Conservation (phyloP, 2,888 invertebrate genomes). For the Cosmopolites sordidus region DNA sequence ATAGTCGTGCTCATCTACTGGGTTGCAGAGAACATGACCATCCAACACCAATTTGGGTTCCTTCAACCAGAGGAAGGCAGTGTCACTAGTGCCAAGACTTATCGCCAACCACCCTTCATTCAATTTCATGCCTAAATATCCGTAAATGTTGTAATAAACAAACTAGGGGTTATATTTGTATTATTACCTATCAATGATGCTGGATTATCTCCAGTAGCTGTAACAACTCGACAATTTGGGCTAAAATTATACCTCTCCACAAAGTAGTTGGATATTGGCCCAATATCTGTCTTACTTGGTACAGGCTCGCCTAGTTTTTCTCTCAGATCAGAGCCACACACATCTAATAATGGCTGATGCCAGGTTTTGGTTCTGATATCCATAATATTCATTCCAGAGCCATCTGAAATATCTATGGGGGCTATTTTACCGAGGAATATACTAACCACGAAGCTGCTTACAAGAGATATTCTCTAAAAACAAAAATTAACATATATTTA, state of each 20-base stretch:
- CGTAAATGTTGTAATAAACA: no score
- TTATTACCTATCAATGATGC: constrained; percentile 74
- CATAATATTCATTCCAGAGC: constrained; percentile 94
- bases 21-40: constrained; percentile 86
- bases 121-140: constrained; percentile 72
- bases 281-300: constrained; percentile 65
- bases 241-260: constrained; percentile 83
- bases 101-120: constrained; percentile 78
- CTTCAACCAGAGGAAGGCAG: constrained; percentile 73
- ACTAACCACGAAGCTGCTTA: constrained; percentile 90
- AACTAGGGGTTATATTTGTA: no score
- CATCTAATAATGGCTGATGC: constrained; percentile 69
- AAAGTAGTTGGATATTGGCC: constrained; percentile 72
- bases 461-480: constrained; percentile 80
- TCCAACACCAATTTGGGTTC: constrained; percentile 64
- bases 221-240: constrained; percentile 72
- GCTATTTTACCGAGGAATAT: constrained; percentile 84
- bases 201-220: constrained; percentile 95
- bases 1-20: constrained; percentile 69
- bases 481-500: no score
- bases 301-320: constrained; percentile 73
- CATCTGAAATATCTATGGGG: constrained; percentile 88
- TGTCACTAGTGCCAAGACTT: constrained; percentile 92
- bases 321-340: constrained; percentile 70
- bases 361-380: constrained; percentile 75